These are phyloP conservation scores for Pelecanus crispus DNA, from an alignment of 2,113 vertebrate species.

Conservation along the genomic window DNA sequence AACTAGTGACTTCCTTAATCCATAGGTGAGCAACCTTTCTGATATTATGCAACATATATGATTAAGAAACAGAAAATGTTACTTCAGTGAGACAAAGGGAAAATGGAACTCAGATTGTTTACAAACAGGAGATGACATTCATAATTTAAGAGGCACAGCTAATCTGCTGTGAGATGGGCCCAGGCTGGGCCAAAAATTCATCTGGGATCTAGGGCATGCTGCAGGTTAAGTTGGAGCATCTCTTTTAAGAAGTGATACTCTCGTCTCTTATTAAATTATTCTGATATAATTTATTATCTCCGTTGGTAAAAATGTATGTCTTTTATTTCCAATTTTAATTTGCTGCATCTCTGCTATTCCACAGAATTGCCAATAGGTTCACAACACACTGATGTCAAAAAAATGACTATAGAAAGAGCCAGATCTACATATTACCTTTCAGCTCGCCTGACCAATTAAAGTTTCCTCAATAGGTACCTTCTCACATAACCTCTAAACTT, in stretches of 20 bases:
- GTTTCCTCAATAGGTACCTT: background rate
- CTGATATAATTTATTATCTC: background rate
- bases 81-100: background rate
- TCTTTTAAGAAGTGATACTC: background rate
- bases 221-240: background rate
- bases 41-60: background rate
- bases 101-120: background rate
- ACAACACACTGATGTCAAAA: background rate
- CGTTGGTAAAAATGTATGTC: background rate
- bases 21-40: background rate
- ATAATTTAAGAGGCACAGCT: background rate
- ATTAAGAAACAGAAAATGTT: background rate
- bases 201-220: background rate
- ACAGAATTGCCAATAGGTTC: background rate
- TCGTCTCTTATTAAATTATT: background rate
- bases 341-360: background rate
- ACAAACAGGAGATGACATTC: background rate
- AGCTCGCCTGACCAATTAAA: background rate
- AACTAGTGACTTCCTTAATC: background rate
- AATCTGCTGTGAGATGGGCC: background rate
- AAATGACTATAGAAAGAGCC: background rate
- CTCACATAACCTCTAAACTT: background rate
- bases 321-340: background rate
- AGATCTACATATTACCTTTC: background rate
- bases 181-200: background rate